Base-by-base conservation (phyloP, 1,140 invertebrate species). In the Heterodera schachtii region DNA sequence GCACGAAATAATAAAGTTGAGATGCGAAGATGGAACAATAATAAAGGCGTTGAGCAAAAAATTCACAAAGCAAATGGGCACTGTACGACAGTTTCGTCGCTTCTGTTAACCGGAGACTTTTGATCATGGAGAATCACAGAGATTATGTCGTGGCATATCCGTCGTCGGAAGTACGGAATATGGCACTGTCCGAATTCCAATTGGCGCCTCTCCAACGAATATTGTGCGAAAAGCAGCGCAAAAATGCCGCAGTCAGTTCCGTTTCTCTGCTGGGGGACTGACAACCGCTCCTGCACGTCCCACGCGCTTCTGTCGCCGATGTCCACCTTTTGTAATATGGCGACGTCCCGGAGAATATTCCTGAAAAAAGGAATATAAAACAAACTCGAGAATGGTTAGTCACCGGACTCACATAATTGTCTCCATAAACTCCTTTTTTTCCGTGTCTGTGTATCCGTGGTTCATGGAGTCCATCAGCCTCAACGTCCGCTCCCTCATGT, bases 391-490 rank as follows among this genome's bases (percentile, higher is more conserved):
- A 31, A 31, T 31, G 31, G 31, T 31, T 31, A 31, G 31, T 31
- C 31, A 31, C 1, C 31, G 31, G 31, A 0, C 77, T 16, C 43
- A 78, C 77, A 78, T 69, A n/a, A 78, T 47, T 31, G 21, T 78
- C 31, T 64, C n/a, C 77, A 78, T 78, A 49, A 78, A 78, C 5
- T 71, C 44, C 3, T 2, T 64, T 21, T 70, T 78, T 3, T 43
- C 64, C 6, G 46, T 47, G 4, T 52, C 31, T 11, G n/a, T 57
- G 57, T 49, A 43, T 46, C 43, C 80, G 16, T 77, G 13, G 57
- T 81, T 81, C 75, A 81, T 78, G 2, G 80, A 81, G 43, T 81
- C 80, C 73, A 81, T 67, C 57, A 81, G 6, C 13, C 57, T 70
- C 5, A 81, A 16, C 9, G 52, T 6, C 43, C 71, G 75, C 44